Evolutionary conservation across 2,797 vertebrate species (phyloP).

Genomic region (Sarcophilus harrisii): DNA sequence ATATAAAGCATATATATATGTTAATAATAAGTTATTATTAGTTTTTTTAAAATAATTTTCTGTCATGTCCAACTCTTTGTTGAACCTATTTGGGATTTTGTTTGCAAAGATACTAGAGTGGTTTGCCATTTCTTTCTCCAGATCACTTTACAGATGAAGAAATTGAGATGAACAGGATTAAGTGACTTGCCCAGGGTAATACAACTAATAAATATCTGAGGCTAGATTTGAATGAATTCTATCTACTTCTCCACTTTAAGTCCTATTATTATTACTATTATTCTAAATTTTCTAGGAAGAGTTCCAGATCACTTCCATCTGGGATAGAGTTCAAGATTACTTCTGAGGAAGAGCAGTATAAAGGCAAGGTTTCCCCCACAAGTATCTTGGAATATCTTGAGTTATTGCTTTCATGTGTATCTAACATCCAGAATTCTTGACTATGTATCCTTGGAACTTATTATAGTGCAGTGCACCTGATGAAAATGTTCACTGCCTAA

Average conservation of each 20-base stretch:
- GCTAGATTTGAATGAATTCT: not conserved
- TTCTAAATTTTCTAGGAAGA: not conserved
- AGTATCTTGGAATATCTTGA: not conserved
- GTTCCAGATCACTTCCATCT: not conserved
- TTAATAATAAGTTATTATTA: too few species aligned
- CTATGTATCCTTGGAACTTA: not conserved
- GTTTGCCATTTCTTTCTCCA: not conserved
- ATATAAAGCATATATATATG: not conserved
- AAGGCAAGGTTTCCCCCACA: not conserved
- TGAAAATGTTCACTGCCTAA: not conserved
- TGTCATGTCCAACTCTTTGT: too few species aligned
- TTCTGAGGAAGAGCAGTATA: not conserved
- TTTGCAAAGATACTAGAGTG: not conserved
- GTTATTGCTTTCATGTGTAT: not conserved
- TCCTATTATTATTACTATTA: not conserved
- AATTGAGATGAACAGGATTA: not conserved
- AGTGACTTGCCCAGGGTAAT: not conserved
- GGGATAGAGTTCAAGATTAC: not conserved
- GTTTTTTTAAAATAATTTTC: too few species aligned
- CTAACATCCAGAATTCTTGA: not conserved
- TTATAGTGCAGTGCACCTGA: not conserved
- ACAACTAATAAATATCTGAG: not conserved
- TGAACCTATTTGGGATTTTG: too few species aligned
- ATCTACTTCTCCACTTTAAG: too few species aligned
- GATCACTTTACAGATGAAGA: not conserved